Percentiles rank a stretch among this genome's conserved stretches.
phyloP scores from a whole-genome alignment of 2,797 vertebrate species.

The Eulemur mongoz region DNA sequence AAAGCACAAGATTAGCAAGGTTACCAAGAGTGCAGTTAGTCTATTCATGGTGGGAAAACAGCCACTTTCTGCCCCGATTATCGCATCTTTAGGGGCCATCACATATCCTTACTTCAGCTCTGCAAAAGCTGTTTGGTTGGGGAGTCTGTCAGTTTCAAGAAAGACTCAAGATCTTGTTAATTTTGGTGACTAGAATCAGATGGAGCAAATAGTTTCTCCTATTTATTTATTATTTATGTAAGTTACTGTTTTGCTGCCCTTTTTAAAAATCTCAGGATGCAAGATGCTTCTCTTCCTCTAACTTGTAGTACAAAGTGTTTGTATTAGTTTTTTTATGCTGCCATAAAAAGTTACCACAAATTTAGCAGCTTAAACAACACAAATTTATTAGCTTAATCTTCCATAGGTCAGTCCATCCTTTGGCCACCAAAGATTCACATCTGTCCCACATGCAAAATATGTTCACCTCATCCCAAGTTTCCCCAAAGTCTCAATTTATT shows the following conservation, averaged over 20 bases:
- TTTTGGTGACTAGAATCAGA: not conserved
- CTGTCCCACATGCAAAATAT: not conserved
- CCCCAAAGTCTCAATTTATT: not conserved
- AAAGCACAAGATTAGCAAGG: not conserved
- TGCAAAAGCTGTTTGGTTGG: not conserved
- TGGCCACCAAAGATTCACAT: not conserved
- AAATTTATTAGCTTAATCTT: not conserved
- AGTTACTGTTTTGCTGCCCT: not conserved
- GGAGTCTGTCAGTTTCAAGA: not conserved
- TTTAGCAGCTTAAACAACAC: not conserved
- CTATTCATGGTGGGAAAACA: not conserved
- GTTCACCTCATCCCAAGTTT: not conserved
- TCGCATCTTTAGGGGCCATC: not conserved
- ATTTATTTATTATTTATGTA: not conserved
- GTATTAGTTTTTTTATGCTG: not conserved
- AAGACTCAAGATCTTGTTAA: not conserved
- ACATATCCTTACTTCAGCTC: not conserved
- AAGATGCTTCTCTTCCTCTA: not conserved
- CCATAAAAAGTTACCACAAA: not conserved
- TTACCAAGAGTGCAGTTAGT: not conserved
- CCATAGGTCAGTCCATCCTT: not conserved
- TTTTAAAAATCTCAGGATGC: not conserved
- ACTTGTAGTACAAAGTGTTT: not conserved
- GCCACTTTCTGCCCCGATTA: not conserved
- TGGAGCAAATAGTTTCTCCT: not conserved